Evolutionary conservation across 1,140 invertebrate genomes (phyloP), one percentile per base, ranked within the genome.

Genomic region (Kradibia gibbosae): DNA sequence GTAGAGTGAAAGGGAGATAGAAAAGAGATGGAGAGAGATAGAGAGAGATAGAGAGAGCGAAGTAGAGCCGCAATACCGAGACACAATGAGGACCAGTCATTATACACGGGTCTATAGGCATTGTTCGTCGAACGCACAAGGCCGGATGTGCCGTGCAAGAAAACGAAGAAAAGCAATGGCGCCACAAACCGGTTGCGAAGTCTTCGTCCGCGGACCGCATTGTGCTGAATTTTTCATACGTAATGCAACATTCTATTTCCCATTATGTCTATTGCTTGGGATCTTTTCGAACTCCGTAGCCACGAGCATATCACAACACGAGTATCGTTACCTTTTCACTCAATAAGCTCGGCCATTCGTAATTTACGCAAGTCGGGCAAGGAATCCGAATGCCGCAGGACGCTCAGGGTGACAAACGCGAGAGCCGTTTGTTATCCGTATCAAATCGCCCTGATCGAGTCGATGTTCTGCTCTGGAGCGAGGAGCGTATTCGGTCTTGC

Each of bases 41-140:
- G n/a, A 28, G 28, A 45, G 36, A 15, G 36, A 28, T 31, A 11
- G 25, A 20, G 45, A 22, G 13, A n/a, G 34, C 22, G 36, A 22
- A 75, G 50, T 50, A 53, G 55, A 73, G 67, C 10, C n/a, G 67
- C 50, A 74, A 80, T 70, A 34, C 42, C 55, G 73, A 15, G 76
- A 74, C 57, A 87, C 83, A 86, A 88, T 87, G 75, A 83, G 80
- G 77, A 83, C 85, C 84, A 85, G 86, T 88, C 85, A 88, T 88
- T 87, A 82, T n/a, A n/a, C 70, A 87, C 83, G 53, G 82, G 83
- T 82, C 85, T 84, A 84, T 84, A 85, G 82, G 80, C 82, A 88
- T 88, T 88, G 88, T 88, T 85, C 85, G 72, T 36, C 72, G 83
- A 76, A 82, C 73, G 71, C 31, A 60, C 81, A 45, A 72, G 71